Conservation (phyloP, 2,797 vertebrate species). For the Philypnodon macrostomus region DNA sequence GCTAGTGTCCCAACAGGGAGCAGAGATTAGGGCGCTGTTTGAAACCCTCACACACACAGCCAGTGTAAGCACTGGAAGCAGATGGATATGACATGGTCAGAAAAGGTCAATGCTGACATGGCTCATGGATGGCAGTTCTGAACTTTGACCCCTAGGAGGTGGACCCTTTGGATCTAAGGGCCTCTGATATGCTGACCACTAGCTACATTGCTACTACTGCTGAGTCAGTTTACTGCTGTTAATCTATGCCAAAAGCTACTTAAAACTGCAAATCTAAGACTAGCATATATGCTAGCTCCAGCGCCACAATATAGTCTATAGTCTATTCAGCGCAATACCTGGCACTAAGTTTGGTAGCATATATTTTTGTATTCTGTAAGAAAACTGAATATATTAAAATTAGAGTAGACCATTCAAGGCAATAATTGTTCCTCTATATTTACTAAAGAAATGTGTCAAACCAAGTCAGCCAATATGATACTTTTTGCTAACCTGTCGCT, state of each 20-base stretch:
- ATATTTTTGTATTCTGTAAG: slow-evolving; percentile 41
- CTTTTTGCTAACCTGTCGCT: slow-evolving; percentile 35
- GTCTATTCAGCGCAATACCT: slow-evolving; percentile 57
- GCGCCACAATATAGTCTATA: slow-evolving; percentile 38
- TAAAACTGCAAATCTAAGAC: slow-evolving; percentile 42
- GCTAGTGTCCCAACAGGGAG: slow-evolving; percentile 33
- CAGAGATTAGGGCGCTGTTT: slow-evolving; percentile 61
- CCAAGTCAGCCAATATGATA: slow-evolving; percentile 27
- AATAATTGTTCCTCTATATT: slow-evolving; percentile 40
- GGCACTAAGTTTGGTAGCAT: slow-evolving; percentile 51
- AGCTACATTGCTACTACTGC: slow-evolving; percentile 57
- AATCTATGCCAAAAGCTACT: slow-evolving; percentile 40
- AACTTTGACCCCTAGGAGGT: slow-evolving; percentile 38
- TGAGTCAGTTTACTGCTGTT: slow-evolving; percentile 47
- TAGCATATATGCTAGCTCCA: slow-evolving; percentile 52
- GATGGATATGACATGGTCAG: slow-evolving; percentile 67
- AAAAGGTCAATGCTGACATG: slow-evolving; percentile 66
- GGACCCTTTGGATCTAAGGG: slow-evolving; percentile 43
- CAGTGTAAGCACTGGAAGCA: slow-evolving; percentile 62
- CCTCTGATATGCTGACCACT: slow-evolving; percentile 38
- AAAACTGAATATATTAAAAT: slow-evolving; percentile 38
- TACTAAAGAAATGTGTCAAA: slow-evolving; percentile 38
- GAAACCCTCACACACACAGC: slow-evolving; percentile 52
- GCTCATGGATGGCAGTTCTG: slow-evolving; percentile 71
- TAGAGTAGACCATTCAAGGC: slow-evolving; percentile 51